Base-by-base conservation (phyloP, 2,797 vertebrate genomes). In the Anableps anableps region DNA sequence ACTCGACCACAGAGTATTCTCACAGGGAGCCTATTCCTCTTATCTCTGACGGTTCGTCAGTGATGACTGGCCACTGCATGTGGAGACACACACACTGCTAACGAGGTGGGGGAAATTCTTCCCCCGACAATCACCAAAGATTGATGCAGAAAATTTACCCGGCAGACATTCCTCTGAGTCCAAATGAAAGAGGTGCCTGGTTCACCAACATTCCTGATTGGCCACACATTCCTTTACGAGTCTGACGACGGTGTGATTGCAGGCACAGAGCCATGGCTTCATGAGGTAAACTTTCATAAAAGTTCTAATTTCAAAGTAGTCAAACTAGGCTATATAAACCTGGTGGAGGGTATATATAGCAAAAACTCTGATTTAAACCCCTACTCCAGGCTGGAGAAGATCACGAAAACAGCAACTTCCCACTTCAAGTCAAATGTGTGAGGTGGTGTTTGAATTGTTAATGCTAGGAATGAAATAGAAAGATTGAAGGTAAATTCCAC, bases 201-300 rank as follows among this genome's bases (percentile, higher is more conserved):
- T 90, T 89, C 87, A 84, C 80, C 79, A 58, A 86, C 90, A 91
- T 94, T 94, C 93, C 93, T 87, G 91, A 93, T 93, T 91, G 91
- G 91, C 89, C 90, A 84, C 93, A 90, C 91, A 95, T 95, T 94
- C 91, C 90, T 88, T 19, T 16, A 14, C 66, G 77, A 41, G 82
- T 74, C 79, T 78, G 70, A 85, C 82, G 72, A 76, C 79, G 48
- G 82, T 71, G 72, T 72, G 87, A 90, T 80, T 87, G 82, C 85
- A 87, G 85, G 85, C 81, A 31, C 0, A 70, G 77, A 78, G 88
- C 84, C 72, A 19, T 0, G 1, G 76, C 75, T 79, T 76, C 72
- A 19, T 21, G 71, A 86, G 80, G 88, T 88, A 85, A 90, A 90
- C 82, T 75, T 74, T 5, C 50, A 43, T 31, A 41, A 79, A 31